Evolutionary conservation across 2,888 invertebrate species (phyloP), one percentile per base, ranked within the genome.

Genomic region (Spodoptera littoralis): DNA sequence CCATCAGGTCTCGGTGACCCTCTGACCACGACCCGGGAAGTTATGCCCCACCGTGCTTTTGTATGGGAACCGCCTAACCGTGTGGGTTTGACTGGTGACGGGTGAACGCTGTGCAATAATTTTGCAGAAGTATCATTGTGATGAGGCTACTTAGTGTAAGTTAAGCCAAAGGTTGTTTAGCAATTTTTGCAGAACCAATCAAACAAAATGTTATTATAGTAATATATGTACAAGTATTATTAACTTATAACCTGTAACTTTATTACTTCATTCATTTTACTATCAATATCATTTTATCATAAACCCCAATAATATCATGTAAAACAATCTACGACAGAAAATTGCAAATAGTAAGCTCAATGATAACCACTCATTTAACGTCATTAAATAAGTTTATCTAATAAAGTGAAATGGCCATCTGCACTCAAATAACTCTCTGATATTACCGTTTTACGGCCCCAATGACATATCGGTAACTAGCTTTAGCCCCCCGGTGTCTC

Each of bases 11-110:
- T 57, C 59, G 67, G 61, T 71, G 75, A 76, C 83, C 79, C 74
- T 71, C 65, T 81, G 82, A 83, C 84, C 82, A 77, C 60, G 84
- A 84, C 81, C 82, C 79, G 72, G 85, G 81, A 85, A 85, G 77
- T 66, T 68, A 36, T 52, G 49, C 60, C 63, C 65, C 71, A 73
- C 65, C 53, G 65, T 53, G 70, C 60, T 74, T 70, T 68, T 79
- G 73, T 70, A 77, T 79, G 68, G 53, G 53, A 66, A 70, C 62
- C 50, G 47, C 58, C 63, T 18, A 36, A 60, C 18, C 65, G 46
- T 67, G 49, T 67, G 52, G 58, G 65, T 64, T 71, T 42, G 47
- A n/a, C 12, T 46, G 13, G 36, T 36, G 36, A 36, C 36, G 36
- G 8, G 36, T 8, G 41, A 54, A 43, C 58, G 9, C 12, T 47